These are phyloP conservation scores for Saguinus midas DNA, from an alignment of 2,113 vertebrate genomes.

Conservation along the genomic window DNA sequence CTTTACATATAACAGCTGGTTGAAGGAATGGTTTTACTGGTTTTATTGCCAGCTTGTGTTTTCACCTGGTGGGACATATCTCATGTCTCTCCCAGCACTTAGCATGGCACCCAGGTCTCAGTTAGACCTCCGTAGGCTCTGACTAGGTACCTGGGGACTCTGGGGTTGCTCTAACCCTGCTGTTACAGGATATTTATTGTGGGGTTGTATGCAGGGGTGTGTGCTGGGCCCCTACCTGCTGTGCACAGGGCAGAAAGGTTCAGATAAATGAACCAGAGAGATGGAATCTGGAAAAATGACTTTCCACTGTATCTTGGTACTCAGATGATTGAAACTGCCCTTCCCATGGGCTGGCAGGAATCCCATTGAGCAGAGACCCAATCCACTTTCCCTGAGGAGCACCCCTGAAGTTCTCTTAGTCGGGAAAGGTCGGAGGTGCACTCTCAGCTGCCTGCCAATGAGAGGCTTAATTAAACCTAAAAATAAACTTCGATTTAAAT, in stretches of 20 bases:
- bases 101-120: neutral
- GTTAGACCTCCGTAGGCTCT: neutral
- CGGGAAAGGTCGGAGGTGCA: neutral
- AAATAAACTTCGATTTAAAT: neutral
- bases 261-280: neutral
- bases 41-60: neutral
- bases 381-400: neutral
- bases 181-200: neutral
- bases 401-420: neutral
- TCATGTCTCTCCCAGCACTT: neutral
- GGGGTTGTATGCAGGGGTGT: neutral
- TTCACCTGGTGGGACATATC: neutral
- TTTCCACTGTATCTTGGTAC: neutral
- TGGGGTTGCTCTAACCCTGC: neutral
- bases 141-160: neutral
- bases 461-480: constrained; percentile 42
- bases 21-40: neutral
- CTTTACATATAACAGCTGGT: neutral
- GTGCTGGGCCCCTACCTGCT: neutral
- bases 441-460: neutral
- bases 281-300: neutral
- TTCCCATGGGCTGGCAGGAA: neutral
- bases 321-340: neutral
- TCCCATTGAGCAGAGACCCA: neutral
- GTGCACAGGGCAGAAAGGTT: neutral